Base-by-base conservation (phyloP, 1,140 invertebrate species). In the Anoplophora glabripennis region DNA sequence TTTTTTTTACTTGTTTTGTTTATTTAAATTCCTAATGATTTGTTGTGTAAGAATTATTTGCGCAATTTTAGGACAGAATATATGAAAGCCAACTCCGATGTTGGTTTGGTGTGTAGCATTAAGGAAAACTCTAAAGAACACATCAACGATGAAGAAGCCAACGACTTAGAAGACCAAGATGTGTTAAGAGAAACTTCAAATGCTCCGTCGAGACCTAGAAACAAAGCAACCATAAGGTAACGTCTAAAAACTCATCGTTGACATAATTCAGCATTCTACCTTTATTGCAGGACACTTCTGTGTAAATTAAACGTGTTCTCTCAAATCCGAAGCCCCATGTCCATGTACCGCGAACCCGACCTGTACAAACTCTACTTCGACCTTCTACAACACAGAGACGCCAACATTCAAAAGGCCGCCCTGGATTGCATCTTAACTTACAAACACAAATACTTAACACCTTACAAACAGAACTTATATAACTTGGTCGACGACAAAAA, bases 361-460 rank as follows among this genome's bases (percentile, higher is more conserved):
- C 79, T 96, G 37, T 81, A 82, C 61, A 81, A 84, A 58, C 82
- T 93, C 18, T 94, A 89, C 70, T 76, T 88, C 61, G 86, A 94
- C 66, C 81, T 96, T 42, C 72, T 98, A 7, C 83, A 85, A 38
- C 87, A 92, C 52, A 87, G 86, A 67, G 89, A 91, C 76, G 67
- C 82, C 0, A 81, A 85, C 7, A 78, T 97, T 36, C 94, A 97
- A 73, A 93, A 90, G 72, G 80, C 84, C 53, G 89, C 93, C 0
- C 78, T 97, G 42, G 88, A 90, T 69, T 96, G 93, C 75, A 70
- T 97, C 4, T 78, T 93, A 54, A 86, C 86, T 4, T 96, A 95
- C 72, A 93, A 90, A 71, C 81, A 86, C 44, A 89, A 91, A 66
- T 85, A 83, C 65, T 62, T 96, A 7, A 72, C 77, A 0, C 86